Conservation (phyloP, 2,113 vertebrate species). For the Callipepla squamata region DNA sequence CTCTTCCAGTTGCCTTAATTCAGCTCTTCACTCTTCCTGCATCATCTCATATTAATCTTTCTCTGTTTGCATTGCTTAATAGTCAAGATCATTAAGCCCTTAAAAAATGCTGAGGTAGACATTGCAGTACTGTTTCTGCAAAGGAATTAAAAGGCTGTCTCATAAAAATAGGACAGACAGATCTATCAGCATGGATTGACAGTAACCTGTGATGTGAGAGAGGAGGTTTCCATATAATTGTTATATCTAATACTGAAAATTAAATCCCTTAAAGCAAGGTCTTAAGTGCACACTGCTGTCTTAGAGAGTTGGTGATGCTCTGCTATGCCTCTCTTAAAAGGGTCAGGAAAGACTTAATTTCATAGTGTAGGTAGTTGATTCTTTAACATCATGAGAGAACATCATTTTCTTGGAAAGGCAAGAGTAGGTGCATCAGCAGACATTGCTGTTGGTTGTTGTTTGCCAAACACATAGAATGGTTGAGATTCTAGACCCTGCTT, state of each 20-base stretch:
- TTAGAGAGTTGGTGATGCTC: not conserved
- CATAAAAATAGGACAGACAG: not conserved
- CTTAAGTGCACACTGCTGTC: not conserved
- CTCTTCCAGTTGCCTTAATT: slow-evolving; percentile 13
- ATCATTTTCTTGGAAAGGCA: not conserved
- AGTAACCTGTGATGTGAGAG: not conserved
- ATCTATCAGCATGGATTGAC: not conserved
- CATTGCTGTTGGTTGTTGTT: not conserved
- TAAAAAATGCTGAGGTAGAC: not conserved
- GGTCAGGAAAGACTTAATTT: not conserved
- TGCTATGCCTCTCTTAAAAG: not conserved
- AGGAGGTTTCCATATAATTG: not conserved
- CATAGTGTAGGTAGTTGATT: not conserved
- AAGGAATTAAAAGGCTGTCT: not conserved
- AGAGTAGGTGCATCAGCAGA: not conserved
- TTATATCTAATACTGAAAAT: not conserved
- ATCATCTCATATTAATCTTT: slow-evolving; percentile 54
- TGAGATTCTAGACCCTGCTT: not conserved
- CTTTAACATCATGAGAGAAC: not conserved
- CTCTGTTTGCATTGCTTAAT: not conserved
- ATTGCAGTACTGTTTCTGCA: not conserved
- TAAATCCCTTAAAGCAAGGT: not conserved
- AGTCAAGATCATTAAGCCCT: slow-evolving; percentile 12
- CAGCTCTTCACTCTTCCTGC: not conserved
- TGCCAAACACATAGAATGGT: not conserved